phyloP scores from a whole-genome alignment of 2,888 invertebrate genomes.

The Eilema sororculum region DNA sequence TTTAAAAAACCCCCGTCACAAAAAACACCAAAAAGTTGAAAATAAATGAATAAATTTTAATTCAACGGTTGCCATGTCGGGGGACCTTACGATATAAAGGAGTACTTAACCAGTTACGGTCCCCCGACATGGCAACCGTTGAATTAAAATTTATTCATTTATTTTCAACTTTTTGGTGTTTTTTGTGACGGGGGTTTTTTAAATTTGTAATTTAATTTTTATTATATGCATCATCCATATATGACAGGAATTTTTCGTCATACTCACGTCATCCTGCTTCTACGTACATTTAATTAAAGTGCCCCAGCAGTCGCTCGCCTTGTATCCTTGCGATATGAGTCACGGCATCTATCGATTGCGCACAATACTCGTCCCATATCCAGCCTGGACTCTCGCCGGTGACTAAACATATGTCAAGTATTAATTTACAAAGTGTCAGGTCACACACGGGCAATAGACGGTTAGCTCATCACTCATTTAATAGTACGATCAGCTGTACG shows the following conservation, averaged over 20 bases:
- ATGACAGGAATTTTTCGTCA: slow-evolving; percentile 4
- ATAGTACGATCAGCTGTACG: too few relatives aligned
- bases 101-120: too few relatives aligned
- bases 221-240: neutral
- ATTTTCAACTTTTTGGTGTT: too few relatives aligned
- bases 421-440: neutral
- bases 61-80: too few relatives aligned
- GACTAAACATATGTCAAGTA: neutral
- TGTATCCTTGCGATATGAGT: neutral
- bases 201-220: too few relatives aligned
- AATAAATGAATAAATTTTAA: too few relatives aligned
- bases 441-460: neutral
- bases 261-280: neutral
- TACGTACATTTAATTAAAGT: neutral
- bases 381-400: neutral
- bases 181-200: too few relatives aligned
- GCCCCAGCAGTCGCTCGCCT: neutral
- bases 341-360: neutral
- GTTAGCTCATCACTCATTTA: neutral
- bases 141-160: too few relatives aligned
- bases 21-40: too few relatives aligned
- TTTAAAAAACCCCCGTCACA: too few relatives aligned
- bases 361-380: neutral
- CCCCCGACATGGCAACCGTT: too few relatives aligned
- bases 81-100: too few relatives aligned